Evolutionary conservation across 2,113 vertebrate genomes (phyloP).

Genomic region (Hyaena hyaena): DNA sequence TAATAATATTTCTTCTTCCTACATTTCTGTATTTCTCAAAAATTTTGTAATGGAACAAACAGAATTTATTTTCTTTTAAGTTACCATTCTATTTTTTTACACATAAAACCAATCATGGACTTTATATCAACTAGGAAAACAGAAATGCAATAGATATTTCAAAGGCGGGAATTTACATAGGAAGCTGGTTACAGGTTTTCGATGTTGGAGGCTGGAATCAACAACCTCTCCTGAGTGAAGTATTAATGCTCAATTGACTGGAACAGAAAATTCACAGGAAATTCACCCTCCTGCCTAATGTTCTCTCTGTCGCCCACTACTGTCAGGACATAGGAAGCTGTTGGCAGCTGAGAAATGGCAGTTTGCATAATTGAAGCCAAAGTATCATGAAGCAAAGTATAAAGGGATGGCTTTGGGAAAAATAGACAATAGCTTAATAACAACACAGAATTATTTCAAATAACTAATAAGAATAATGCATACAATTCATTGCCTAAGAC

Average conservation of each 20-base stretch:
- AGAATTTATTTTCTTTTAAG: background rate
- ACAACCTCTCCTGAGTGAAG: background rate
- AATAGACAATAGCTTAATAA: background rate
- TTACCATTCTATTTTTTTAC: background rate
- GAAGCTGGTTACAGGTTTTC: background rate
- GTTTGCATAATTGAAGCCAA: background rate
- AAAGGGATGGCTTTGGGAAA: background rate
- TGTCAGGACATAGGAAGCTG: background rate
- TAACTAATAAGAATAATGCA: background rate
- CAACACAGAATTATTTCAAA: background rate
- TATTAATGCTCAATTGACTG: background rate
- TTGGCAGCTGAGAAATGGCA: background rate
- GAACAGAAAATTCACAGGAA: background rate
- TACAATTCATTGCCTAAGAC: background rate
- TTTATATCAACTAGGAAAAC: background rate
- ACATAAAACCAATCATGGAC: background rate
- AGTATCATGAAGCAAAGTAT: background rate
- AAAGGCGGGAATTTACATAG: background rate
- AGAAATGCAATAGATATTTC: conserved; percentile 2
- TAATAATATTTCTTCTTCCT: background rate
- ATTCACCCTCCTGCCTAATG: background rate
- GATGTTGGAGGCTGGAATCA: background rate
- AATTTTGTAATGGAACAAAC: background rate
- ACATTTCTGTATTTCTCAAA: background rate
- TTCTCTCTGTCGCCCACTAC: background rate